These are phyloP conservation scores for Helarctos malayanus DNA, from an alignment of 2,797 vertebrate species.

Conservation along the genomic window DNA sequence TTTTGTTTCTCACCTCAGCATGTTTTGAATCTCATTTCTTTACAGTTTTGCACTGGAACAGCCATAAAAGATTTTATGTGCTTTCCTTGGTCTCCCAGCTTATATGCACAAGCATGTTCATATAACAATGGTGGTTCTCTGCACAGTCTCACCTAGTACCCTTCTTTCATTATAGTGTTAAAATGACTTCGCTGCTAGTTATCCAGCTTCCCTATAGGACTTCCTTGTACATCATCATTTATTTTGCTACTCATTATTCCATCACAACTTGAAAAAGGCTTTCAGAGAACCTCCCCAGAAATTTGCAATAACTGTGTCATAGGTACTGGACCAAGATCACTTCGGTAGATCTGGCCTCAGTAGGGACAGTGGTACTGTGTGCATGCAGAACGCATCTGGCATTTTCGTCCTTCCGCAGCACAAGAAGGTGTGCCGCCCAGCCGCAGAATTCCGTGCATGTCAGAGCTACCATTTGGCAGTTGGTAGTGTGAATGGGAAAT, in stretches of 20 bases:
- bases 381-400: neutral
- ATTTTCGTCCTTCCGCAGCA: neutral
- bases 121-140: neutral
- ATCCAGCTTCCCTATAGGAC: neutral
- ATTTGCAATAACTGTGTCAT: neutral
- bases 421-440: constrained; percentile 1
- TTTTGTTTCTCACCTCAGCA: neutral
- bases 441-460: neutral
- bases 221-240: neutral
- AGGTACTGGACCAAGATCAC: neutral
- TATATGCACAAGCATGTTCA: neutral
- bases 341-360: neutral
- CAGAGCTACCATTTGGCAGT: constrained; percentile 46
- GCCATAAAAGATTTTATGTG: neutral
- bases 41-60: neutral
- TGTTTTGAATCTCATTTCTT: neutral
- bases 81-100: neutral
- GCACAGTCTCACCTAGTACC: no score
- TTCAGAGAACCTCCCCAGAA: neutral
- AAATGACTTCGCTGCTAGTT: neutral
- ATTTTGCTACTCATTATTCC: neutral
- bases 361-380: neutral
- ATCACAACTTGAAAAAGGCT: neutral
- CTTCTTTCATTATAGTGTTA: neutral
- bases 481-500: constrained; percentile 73